Evolutionary conservation across 2,113 vertebrate species (phyloP), one percentile per base, ranked within the genome.

Genomic region (Gasterosteus aculeatus): DNA sequence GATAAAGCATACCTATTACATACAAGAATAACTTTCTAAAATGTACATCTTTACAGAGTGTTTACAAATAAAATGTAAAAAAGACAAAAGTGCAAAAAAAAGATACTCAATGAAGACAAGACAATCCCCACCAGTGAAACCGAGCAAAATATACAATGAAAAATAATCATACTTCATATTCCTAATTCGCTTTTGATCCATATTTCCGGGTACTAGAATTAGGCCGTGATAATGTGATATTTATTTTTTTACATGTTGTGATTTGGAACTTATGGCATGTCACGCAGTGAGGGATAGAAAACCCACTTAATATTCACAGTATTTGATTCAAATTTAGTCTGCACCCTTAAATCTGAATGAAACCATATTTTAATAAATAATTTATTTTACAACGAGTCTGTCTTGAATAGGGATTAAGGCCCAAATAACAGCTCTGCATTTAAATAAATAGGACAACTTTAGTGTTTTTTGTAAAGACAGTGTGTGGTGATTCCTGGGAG

Each of bases 1-100:
- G 85, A 82, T 85, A 83, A 88, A 93, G 91, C 91, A 90, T 85
- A 83, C 75, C 88, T 91, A 94, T 91, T 72, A 84, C 88, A 91
- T 92, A 92, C 82, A 91, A 89, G 86, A 90, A 93, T 88, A 90
- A 90, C 87, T 86, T 83, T 89, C 92, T 93, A 94, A 94, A 93
- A 94, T 94, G 85, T 94, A 95, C 93, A 95, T 92, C 93, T 94
- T 93, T 94, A 94, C 94, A 94, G 90, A 90, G 89, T 91, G 92
- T 94, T 92, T 92, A 93, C 88, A 94, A 88, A 90, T 90, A 69
- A 85, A 84, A 92, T 31, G 70, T 85, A 86, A 85, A 89, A 85
- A 89, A 84, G 73, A 88, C 53, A 82, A 94, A 94, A 94, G 93
- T 94, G 93, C 92, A 88, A 90, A 88, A 90, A 90, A 89, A 90